phyloP scores from a whole-genome alignment of 1,140 invertebrate genomes.

The Brachionus paranguensis region DNA sequence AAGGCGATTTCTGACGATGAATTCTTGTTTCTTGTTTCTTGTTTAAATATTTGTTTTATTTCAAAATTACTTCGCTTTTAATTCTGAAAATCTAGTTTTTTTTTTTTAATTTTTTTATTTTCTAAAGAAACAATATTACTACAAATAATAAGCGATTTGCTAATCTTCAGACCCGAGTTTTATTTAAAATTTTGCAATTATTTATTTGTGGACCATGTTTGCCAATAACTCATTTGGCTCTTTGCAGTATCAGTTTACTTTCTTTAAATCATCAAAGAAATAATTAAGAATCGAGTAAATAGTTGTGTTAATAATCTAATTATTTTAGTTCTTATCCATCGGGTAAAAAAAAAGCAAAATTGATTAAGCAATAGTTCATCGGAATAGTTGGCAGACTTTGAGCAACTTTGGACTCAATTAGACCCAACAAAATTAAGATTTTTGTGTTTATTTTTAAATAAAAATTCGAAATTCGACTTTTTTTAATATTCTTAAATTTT shows the following conservation, averaged over 20 bases:
- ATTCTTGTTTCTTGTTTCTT: constrained; percentile 27
- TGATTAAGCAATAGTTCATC: neutral
- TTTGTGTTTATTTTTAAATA: no score
- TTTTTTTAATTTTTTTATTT: neutral
- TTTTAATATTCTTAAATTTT: neutral
- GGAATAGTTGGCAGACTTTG: neutral
- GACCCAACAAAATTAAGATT: neutral
- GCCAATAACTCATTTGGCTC: neutral
- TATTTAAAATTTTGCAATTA: neutral
- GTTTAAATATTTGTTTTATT: constrained; percentile 22
- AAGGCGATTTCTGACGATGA: constrained; percentile 3
- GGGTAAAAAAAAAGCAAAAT: neutral
- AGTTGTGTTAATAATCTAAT: neutral
- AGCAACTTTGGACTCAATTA: neutral
- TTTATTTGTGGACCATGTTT: neutral
- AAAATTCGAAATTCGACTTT: neutral
- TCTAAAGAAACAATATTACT: neutral
- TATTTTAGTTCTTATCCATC: neutral
- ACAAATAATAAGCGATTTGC: neutral
- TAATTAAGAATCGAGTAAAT: neutral
- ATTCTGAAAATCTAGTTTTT: constrained; percentile 3
- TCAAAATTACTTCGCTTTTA: neutral
- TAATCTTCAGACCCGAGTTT: neutral
- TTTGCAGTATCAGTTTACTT: neutral
- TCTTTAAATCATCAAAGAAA: neutral